Evolutionary conservation across 2,888 invertebrate species (phyloP), one percentile per base, ranked within the genome.

Genomic region (Corbicula japonica): DNA sequence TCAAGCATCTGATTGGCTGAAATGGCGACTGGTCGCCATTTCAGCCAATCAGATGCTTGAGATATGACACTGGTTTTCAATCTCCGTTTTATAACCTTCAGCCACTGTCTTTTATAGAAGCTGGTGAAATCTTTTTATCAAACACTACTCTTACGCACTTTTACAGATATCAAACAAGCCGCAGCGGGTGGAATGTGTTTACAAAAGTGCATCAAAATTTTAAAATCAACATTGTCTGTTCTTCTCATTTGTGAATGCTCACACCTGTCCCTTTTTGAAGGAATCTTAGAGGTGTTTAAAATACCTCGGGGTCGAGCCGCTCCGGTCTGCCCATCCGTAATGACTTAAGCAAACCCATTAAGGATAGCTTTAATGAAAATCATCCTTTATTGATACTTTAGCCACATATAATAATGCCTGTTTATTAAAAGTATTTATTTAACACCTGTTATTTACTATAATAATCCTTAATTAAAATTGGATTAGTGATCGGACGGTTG

Each of bases 331-430:
- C 50, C 38, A 23, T 50, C n/a, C 32, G 41, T 72, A 72, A 72
- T 61, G 62, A 18, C 32, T 54, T 62, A 41, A 41, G 54, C 63
- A 62, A 62, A 72, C 54, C 28, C 54, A 72, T 72, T 62, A 72
- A 62, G 46, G 50, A 41, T 26, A 30, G 18, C 18, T 54, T 62
- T 41, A 71, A 62, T 72, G 71, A 72, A 72, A 54, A 62, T 54
- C 62, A 63, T 72, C 71, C 62, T 60, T 38, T 69, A 66, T 75
- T 63, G 74, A 74, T 74, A 75, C 46, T 35, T 79, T 60, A 71
- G 61, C 66, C 69, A 71, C 70, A 38, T 61, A 61, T 61, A 66
- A 54, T 65, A 71, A 65, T 70, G 44, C 41, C 28, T 70, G 48
- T 65, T 74, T 54, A 75, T 71, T 69, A 71, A 75, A 70, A 28